These are phyloP conservation scores for Dysidea cf. avara DNA, from an alignment of 37 sponge, comb jelly and placozoan species.

Conservation along the genomic window DNA sequence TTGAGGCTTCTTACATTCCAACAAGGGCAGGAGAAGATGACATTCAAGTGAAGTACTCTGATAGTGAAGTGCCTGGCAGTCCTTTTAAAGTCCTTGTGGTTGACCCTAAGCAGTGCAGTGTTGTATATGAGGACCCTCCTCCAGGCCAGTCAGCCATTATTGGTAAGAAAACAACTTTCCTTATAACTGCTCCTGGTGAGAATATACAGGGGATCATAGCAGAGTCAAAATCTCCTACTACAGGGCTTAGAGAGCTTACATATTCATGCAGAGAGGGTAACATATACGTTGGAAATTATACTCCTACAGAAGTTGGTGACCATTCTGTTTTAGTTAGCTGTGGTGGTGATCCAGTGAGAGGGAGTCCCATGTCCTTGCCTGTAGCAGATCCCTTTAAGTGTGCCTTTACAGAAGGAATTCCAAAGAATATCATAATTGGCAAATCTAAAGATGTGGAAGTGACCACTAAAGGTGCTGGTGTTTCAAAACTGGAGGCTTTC, in stretches of 20 bases:
- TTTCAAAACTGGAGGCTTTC: conserved; percentile 15
- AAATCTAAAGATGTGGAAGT: conserved; percentile 11
- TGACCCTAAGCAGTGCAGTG: conserved; percentile 75
- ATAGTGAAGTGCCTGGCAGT: conserved; percentile 56
- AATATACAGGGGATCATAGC: conserved; percentile 37
- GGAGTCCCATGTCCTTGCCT: conserved; percentile 57
- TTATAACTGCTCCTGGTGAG: conserved; percentile 37
- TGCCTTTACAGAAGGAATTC: conserved; percentile 33
- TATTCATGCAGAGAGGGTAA: conserved; percentile 19
- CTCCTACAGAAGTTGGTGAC: conserved; percentile 62
- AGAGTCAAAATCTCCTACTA: conserved; percentile 29
- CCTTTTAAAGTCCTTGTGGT: conserved; percentile 69
- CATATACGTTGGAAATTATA: conserved; percentile 27
- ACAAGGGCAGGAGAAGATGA: conserved; percentile 37
- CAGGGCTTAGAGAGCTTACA: conserved; percentile 29
- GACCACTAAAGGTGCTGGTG: conserved; percentile 45
- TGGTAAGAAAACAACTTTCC: conserved; percentile 44
- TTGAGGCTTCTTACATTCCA: conserved; percentile 62
- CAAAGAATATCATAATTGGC: conserved; percentile 38
- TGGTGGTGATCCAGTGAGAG: conserved; percentile 60
- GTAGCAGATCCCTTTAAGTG: conserved; percentile 66
- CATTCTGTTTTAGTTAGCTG: conserved; percentile 69
- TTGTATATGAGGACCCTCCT: conserved; percentile 47
- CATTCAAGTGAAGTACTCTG: conserved; percentile 58
- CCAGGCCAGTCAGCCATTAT: conserved; percentile 43